Conservation (phyloP, 1,140 invertebrate species). For the Nomia melanderi region DNA sequence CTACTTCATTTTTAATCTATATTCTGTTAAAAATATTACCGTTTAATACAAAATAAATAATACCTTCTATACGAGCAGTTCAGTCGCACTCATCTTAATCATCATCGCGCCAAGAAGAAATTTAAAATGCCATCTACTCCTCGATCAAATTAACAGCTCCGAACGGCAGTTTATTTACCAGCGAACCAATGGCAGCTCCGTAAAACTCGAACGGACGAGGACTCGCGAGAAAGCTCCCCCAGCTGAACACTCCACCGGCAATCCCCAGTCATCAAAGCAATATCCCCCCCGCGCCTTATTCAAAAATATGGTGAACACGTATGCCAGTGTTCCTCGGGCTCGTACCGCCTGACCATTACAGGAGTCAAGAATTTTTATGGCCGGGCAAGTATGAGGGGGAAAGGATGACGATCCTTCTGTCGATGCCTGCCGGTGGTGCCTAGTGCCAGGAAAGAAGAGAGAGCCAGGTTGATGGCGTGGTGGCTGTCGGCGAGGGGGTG, state of each 20-base stretch:
- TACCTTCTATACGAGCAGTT: too few species aligned
- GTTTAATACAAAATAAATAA: too few species aligned
- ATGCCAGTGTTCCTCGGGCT: neutral
- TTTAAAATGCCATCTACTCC: too few species aligned
- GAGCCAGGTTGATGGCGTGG: slow-evolving; percentile 49
- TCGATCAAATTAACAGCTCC: neutral
- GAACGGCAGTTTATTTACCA: too few species aligned
- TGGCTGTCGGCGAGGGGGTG: neutral
- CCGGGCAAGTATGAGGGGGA: slow-evolving; percentile 23
- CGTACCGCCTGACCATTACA: slow-evolving; percentile 67
- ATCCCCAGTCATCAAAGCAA: neutral
- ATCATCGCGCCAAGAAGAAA: too few species aligned
- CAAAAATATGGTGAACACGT: slow-evolving; percentile 8
- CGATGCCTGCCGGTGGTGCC: slow-evolving; percentile 32
- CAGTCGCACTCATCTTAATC: too few species aligned
- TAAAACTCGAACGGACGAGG: neutral
- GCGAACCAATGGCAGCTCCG: neutral
- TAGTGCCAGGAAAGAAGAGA: slow-evolving; percentile 53
- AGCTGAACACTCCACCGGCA: neutral
- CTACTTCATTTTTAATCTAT: too few species aligned
- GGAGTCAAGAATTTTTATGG: slow-evolving; percentile 72
- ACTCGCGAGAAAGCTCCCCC: neutral
- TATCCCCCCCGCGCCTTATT: neutral
- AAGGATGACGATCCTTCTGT: slow-evolving; percentile 55
- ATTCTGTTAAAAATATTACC: too few species aligned